Conservation (phyloP, 2,113 vertebrate genomes). For the Raphicerus campestris region DNA sequence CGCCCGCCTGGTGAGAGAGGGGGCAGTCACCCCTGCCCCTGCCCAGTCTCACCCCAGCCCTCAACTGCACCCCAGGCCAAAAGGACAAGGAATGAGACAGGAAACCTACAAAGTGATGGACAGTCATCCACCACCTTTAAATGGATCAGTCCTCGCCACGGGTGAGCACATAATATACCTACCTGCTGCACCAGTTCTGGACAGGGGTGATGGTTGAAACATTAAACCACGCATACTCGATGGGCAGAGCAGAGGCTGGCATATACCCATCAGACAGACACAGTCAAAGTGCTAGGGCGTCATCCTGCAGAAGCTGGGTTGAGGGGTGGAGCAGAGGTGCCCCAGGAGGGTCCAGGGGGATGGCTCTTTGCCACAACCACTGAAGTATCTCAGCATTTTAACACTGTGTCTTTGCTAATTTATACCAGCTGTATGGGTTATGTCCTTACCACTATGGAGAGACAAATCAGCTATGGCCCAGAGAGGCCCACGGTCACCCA, state of each 20-base stretch:
- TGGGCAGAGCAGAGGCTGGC: neutral
- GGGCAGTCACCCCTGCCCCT: neutral
- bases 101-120: neutral
- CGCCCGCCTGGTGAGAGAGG: slow-evolving; percentile 83
- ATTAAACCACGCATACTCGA: neutral
- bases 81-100: neutral
- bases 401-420: neutral
- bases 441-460: neutral
- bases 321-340: neutral
- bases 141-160: neutral
- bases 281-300: neutral
- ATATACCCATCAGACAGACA: neutral
- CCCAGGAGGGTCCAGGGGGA: no score
- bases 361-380: neutral
- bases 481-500: neutral
- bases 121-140: neutral
- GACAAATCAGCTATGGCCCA: neutral
- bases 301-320: neutral
- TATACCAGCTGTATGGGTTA: neutral
- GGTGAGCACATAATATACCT: neutral
- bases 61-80: neutral
- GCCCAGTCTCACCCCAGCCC: neutral
- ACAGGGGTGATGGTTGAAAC: neutral
- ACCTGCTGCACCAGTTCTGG: neutral
- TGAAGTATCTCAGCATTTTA: neutral